Percentiles rank a stretch among this genome's conserved stretches.
Conservation (phyloP, 1,140 invertebrate species). For the Oncopeltus fasciatus region DNA sequence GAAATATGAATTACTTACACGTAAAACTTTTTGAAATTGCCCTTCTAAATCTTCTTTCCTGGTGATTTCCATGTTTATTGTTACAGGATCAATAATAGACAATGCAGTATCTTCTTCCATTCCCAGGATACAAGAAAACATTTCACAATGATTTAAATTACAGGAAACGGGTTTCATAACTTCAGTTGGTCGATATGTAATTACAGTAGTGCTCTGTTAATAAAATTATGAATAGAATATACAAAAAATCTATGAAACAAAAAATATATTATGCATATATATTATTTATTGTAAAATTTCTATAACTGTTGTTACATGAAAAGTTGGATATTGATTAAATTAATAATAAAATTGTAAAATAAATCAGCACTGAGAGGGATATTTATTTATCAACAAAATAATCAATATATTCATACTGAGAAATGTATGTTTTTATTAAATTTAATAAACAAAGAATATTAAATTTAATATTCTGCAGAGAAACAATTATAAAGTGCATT, state of each 20-base stretch:
- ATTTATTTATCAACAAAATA: no score
- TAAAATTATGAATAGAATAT: neutral
- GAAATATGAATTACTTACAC: conserved; percentile 1
- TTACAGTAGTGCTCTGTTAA: conserved; percentile 64
- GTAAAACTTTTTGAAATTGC: conserved; percentile 22
- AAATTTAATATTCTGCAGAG: no score
- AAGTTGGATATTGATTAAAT: no score
- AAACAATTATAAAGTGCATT: no score
- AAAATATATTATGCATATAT: no score
- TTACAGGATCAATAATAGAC: conserved; percentile 90
- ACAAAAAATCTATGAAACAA: neutral
- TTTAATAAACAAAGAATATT: no score
- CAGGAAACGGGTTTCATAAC: conserved; percentile 65
- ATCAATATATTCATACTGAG: no score
- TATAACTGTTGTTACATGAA: no score
- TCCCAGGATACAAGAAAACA: conserved; percentile 85
- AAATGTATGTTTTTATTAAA: no score
- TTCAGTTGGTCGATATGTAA: conserved; percentile 61
- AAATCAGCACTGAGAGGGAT: neutral
- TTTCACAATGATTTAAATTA: conserved; percentile 76
- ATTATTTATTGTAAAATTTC: no score
- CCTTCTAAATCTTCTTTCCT: conserved; percentile 24
- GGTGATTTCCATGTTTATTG: conserved; percentile 55
- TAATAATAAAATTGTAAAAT: neutral
- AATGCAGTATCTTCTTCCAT: conserved; percentile 85